A percentile compares a stretch with the other conserved stretches of the same genome.
These are phyloP conservation scores for Spondyliosoma cantharus DNA, from an alignment of 2,797 vertebrate species.

Conservation along the genomic window DNA sequence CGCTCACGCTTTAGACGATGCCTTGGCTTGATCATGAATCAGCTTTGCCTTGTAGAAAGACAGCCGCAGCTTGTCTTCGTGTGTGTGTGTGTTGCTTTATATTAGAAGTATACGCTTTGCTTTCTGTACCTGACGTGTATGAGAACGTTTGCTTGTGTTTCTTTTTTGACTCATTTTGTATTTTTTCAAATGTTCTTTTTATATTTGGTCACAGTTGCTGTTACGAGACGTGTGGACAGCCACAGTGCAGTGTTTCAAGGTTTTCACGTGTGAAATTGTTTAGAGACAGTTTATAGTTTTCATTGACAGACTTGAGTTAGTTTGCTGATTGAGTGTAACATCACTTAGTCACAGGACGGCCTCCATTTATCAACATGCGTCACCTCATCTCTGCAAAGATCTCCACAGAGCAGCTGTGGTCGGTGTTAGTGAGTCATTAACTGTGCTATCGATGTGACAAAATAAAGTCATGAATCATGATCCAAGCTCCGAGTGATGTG, in stretches of 20 bases:
- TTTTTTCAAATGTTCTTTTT: slow-evolving; percentile 32
- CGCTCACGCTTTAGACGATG: slow-evolving; percentile 66
- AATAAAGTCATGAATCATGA: slow-evolving; percentile 76
- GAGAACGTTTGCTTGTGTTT: slow-evolving; percentile 32
- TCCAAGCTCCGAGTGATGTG: slow-evolving; percentile 12
- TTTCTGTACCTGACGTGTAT: slow-evolving; percentile 40
- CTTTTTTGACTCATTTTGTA: slow-evolving; percentile 50
- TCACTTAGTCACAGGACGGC: slow-evolving; percentile 21
- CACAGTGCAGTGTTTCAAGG: slow-evolving; percentile 38
- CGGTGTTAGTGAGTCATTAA: slow-evolving; percentile 59
- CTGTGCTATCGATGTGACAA: slow-evolving; percentile 76
- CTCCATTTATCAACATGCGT: slow-evolving; percentile 43
- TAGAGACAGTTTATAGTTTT: slow-evolving; percentile 26
- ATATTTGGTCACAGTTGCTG: slow-evolving; percentile 51
- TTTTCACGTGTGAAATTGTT: slow-evolving; percentile 44
- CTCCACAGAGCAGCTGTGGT: slow-evolving; percentile 57
- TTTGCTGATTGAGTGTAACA: slow-evolving; percentile 46
- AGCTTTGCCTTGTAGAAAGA: slow-evolving; percentile 64
- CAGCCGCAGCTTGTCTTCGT: slow-evolving; percentile 39
- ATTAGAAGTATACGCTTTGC: slow-evolving; percentile 46
- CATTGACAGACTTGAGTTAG: slow-evolving; percentile 36
- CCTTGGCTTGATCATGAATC: slow-evolving; percentile 60
- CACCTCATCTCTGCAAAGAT: slow-evolving; percentile 58
- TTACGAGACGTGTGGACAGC: slow-evolving; percentile 40
- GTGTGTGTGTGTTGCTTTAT: slow-evolving; percentile 38